These are phyloP conservation scores for Drosophila oshimai DNA, from an alignment of 1,140 invertebrate genomes.

Conservation along the genomic window DNA sequence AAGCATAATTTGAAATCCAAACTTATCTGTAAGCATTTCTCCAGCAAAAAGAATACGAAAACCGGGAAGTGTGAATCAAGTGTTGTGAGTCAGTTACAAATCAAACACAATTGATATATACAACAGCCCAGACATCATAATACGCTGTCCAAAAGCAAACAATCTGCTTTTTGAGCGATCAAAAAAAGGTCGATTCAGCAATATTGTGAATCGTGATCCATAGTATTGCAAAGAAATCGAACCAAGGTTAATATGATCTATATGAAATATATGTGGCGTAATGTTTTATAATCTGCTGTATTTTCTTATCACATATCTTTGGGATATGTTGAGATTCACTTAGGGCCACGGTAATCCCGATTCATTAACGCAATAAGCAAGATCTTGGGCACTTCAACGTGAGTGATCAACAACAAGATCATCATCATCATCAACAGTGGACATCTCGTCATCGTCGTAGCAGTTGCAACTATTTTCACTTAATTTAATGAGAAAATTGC, in stretches of 20 bases:
- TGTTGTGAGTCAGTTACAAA: background rate
- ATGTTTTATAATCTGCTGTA: background rate
- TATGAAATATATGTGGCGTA: too few relatives aligned
- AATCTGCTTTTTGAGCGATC: background rate
- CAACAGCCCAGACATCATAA: background rate
- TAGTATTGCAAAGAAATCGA: background rate
- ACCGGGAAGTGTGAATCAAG: background rate
- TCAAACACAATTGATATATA: background rate
- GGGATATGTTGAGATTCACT: background rate
- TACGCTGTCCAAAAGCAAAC: background rate
- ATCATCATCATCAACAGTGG: slow-evolving; percentile 6
- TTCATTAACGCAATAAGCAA: slow-evolving; percentile 22
- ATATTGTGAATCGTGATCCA: background rate
- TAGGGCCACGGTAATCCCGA: background rate
- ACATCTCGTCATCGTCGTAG: slow-evolving; percentile 19
- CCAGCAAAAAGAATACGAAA: background rate
- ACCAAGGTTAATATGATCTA: background rate
- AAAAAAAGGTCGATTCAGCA: background rate
- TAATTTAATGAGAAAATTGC: slow-evolving; percentile 78
- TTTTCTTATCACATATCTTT: background rate
- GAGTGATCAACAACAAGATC: slow-evolving; percentile 26
- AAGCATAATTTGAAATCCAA: background rate
- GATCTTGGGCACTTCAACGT: background rate
- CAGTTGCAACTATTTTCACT: slow-evolving; percentile 72
- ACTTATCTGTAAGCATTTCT: background rate